phyloP scores from a whole-genome alignment of 1,140 invertebrate species.

The Cotesia glomerata region DNA sequence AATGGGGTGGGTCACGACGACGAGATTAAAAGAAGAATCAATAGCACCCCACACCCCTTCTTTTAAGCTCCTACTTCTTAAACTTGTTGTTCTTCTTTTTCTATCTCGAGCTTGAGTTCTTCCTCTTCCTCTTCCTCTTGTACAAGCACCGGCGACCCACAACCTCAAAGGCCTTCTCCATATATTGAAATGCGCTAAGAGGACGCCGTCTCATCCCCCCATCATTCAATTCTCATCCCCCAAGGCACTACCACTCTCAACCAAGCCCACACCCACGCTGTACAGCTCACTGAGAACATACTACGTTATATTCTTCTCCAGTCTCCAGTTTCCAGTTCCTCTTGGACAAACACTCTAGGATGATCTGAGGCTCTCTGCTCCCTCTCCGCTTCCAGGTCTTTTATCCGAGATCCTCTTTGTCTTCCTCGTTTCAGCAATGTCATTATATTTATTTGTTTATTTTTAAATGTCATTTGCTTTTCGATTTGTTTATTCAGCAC shows the following conservation, averaged over 20 bases:
- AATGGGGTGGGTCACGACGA: constrained; percentile 58
- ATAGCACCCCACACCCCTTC: constrained; percentile 45
- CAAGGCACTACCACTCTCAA: neutral
- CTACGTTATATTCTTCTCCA: constrained; percentile 44
- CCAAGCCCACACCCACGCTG: neutral
- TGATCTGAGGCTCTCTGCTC: neutral
- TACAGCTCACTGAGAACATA: constrained; percentile 30
- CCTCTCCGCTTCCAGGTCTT: constrained; percentile 22
- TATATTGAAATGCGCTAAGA: constrained; percentile 63
- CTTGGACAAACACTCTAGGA: constrained; percentile 49
- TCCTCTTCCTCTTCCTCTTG: too few relatives aligned
- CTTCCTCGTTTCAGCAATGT: neutral
- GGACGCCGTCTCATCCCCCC: constrained; percentile 43
- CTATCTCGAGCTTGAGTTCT: constrained; percentile 11
- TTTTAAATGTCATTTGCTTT: too few relatives aligned
- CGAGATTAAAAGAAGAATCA: constrained; percentile 65
- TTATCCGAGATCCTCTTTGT: neutral
- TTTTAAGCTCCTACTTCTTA: constrained; percentile 29
- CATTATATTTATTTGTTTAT: neutral
- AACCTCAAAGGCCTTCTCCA: constrained; percentile 60
- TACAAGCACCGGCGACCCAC: constrained; percentile 38
- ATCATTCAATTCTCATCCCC: neutral
- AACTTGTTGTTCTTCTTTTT: constrained; percentile 34
- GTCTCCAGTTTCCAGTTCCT: constrained; percentile 13
- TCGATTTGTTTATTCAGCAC: too few relatives aligned